Conservation (phyloP, 2,797 vertebrate genomes). For the Nyctalus aviator region DNA sequence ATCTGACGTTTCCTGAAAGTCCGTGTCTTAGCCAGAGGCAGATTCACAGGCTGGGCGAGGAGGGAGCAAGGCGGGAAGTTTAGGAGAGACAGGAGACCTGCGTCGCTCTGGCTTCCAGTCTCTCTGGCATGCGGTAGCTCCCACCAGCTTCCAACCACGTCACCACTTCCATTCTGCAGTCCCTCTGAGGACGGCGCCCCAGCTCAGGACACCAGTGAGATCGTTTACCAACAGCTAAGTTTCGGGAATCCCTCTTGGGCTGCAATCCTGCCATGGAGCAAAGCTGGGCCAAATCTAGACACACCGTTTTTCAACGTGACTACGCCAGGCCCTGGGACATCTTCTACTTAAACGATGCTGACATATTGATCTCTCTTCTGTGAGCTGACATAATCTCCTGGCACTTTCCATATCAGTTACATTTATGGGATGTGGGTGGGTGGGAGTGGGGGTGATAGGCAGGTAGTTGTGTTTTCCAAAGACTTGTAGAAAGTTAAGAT, state of each 20-base stretch:
- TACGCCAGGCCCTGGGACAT: neutral
- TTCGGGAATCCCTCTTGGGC: neutral
- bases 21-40: neutral
- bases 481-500: neutral
- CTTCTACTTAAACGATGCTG: neutral
- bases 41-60: neutral
- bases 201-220: neutral
- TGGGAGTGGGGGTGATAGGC: neutral
- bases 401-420: neutral
- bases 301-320: neutral
- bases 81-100: neutral
- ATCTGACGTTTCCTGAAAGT: neutral
- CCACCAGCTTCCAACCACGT: neutral
- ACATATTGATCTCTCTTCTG: neutral
- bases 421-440: neutral
- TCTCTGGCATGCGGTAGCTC: neutral
- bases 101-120: neutral
- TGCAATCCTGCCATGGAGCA: neutral
- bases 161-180: neutral
- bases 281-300: slow-evolving; percentile 6
- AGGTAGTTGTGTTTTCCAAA: slow-evolving; percentile 1
- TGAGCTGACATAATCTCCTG: neutral
- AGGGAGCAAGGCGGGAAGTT: neutral
- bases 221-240: neutral
- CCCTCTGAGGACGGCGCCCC: neutral